Evolutionary conservation across 2,888 invertebrate genomes (phyloP), one percentile per base, ranked within the genome.

Genomic region (Boloria euphrosyne): DNA sequence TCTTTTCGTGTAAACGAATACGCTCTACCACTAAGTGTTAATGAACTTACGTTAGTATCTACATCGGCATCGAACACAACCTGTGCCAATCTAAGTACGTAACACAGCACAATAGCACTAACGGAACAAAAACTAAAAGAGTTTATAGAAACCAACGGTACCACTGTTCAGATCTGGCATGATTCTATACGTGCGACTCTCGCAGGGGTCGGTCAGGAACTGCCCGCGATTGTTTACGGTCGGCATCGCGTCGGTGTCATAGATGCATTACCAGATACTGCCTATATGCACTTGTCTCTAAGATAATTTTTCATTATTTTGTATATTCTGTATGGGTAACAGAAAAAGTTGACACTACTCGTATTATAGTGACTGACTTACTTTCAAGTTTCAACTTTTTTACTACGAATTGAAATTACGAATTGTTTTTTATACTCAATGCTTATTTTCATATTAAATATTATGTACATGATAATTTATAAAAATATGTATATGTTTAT

Each of bases 191-290:
- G 82, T 74, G 80, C 82, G 81, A 73, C 82, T 72, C 78, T 78
- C 81, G 85, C 86, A 87, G 85, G 83, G 88, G 82, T 84, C 86
- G 83, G 80, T 75, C 81, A 85, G 78, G 80, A 77, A 92, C 91
- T 92, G 90, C 78, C 82, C 74, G 76, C 77, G 71, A 87, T 86
- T 92, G 90, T 91, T 91, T 91, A 90, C 90, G 82, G 84, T 84
- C 76, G 72, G 80, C 68, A 68, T 81, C 79, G 83, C 78, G 80
- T 77, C 76, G 78, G 75, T 65, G 73, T 68, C 88, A 89, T 79
- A 89, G 87, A 89, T 66, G 73, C 58, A n/a, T 31, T 17, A 22
- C 13, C 1, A 3, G 46, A 52, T 52, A 59, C 16, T 65, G 38
- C 64, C 52, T 58, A 44, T 52, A 14, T 44, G 6, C 31, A 43